phyloP scores from a whole-genome alignment of 2,888 invertebrate species.

The Caenorhabditis imperialis region DNA sequence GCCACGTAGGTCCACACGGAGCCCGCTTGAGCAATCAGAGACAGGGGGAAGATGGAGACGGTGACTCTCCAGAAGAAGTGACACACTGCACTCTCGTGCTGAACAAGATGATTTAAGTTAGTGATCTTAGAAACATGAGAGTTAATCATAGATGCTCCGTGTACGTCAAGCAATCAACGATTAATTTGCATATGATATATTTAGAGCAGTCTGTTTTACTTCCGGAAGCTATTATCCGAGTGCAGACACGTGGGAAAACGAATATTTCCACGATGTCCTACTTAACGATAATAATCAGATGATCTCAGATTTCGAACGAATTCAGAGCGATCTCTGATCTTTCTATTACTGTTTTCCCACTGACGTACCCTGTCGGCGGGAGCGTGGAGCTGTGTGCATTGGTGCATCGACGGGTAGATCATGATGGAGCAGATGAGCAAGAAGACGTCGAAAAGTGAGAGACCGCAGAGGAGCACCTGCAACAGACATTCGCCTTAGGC shows the following conservation, averaged over 20 bases:
- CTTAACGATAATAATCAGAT: no score
- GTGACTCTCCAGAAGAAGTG: constrained; percentile 75
- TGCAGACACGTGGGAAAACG: no score
- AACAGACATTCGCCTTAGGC: not conserved
- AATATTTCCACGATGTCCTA: no score
- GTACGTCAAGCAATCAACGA: no score
- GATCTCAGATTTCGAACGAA: no score
- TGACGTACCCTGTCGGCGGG: constrained; percentile 16
- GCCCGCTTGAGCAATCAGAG: constrained; percentile 71
- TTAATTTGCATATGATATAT: no score
- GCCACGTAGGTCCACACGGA: constrained; percentile 77
- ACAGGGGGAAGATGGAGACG: constrained; percentile 71
- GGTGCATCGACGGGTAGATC: constrained; percentile 61
- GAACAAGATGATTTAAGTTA: no score
- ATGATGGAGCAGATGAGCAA: constrained; percentile 53
- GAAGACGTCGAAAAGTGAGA: constrained; percentile 60
- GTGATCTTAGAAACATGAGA: no score
- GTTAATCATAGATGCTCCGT: no score
- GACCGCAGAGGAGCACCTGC: constrained; percentile 57
- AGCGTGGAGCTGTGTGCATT: constrained; percentile 38
- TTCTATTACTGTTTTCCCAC: not conserved
- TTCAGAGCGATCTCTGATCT: not conserved
- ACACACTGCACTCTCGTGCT: constrained; percentile 61
- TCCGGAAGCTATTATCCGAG: no score
- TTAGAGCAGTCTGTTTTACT: no score